Evolutionary conservation across 2,888 invertebrate genomes (phyloP), one percentile per base, ranked within the genome.

Genomic region (Aleiodes leptofemur): DNA sequence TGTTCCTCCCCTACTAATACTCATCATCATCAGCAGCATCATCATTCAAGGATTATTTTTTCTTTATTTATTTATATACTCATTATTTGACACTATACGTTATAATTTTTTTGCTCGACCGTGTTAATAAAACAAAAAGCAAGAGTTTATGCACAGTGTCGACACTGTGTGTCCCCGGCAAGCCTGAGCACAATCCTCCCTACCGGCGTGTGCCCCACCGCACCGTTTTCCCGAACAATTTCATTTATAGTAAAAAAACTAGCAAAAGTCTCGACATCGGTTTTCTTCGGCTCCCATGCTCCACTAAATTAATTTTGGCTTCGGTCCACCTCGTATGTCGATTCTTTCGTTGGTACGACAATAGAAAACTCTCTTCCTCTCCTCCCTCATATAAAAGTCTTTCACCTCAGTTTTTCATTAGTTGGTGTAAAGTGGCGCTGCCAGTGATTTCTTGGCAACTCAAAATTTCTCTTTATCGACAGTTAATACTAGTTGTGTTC

Each of bases 191-290:
- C 51, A 53, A 69, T 69, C 43, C 53, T 23, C 23, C 23, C 23
- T 23, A 14, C 69, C 69, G 69, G 53, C 31, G 53, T 68, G 68
- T 68, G 38, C 31, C 51, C 59, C 68, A 29, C 48, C 48, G 51
- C 23, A 23, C 23, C 23, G 23, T 23, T 23, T 50, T 69, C 53
- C 50, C 34, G 16, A 69, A 69, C 31, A 34, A 69, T 34, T 57
- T 57, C 8, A 43, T 43, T 6, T 6, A 23, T 23, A 23, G 23
- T 23, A 23, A 4, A 31, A 9, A 7, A 43, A 43, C 43, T 43
- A 5, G 4, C 4, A 6, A 23, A 23, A 23, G 23, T 23, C 23
- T 23, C 23, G 23, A 23, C 23, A 23, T 23, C 23, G 23, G 23
- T 23, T 23, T 23, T 23, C 23, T 23, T 23, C 23, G 23, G 23